These are phyloP conservation scores for Apus apus DNA, from an alignment of 2,113 vertebrate species.

Conservation along the genomic window DNA sequence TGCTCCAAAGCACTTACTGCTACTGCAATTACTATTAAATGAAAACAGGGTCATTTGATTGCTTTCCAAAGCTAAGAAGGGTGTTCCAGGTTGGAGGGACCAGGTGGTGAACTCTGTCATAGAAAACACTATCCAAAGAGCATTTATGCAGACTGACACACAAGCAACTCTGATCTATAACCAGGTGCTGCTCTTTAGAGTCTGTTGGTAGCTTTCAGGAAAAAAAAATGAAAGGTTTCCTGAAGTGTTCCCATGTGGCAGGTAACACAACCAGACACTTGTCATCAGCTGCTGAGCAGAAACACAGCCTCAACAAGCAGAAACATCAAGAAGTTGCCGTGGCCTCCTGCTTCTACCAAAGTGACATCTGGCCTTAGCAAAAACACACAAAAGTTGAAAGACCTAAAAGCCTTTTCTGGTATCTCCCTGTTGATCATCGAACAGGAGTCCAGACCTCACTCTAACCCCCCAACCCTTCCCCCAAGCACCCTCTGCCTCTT, in stretches of 20 bases:
- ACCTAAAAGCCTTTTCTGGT: not conserved
- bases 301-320: too few relatives aligned
- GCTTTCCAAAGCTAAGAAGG: not conserved
- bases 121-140: not conserved
- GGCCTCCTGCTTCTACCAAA: not conserved
- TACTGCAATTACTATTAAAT: not conserved
- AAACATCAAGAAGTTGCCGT: not conserved
- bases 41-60: not conserved
- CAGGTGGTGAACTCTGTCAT: not conserved
- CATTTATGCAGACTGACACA: not conserved
- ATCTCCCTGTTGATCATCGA: not conserved
- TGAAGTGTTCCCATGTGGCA: not conserved
- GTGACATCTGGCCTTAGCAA: not conserved
- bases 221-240: not conserved
- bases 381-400: rapidly evolving
- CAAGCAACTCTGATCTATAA: rapidly evolving
- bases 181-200: not conserved
- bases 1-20: not conserved
- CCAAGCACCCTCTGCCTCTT: not conserved
- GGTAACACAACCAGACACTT: not conserved
- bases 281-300: not conserved
- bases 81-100: not conserved
- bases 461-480: rapidly evolving
- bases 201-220: not conserved
- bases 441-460: not conserved